Percentiles rank a stretch among this genome's conserved stretches.
phyloP scores from a whole-genome alignment of 2,888 invertebrate species.

The Cylindroiulus punctatus region DNA sequence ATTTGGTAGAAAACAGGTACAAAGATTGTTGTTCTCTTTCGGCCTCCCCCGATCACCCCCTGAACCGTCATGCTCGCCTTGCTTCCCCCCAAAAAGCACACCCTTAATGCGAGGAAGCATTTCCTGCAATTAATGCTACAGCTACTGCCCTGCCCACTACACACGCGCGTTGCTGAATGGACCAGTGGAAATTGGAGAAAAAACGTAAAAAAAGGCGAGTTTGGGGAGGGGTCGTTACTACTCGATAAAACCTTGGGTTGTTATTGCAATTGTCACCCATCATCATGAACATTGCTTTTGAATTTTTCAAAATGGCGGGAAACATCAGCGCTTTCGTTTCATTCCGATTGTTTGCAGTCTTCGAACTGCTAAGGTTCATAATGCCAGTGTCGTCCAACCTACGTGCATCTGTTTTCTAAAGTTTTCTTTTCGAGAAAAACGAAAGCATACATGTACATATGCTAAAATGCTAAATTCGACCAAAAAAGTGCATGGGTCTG shows the following conservation, averaged over 20 bases:
- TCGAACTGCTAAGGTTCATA: too few species aligned
- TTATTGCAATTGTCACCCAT: background rate
- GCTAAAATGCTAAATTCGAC: too few species aligned
- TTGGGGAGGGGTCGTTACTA: conserved; percentile 12
- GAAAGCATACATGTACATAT: too few species aligned
- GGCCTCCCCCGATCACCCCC: conserved; percentile 27
- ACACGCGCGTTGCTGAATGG: background rate
- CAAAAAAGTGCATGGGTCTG: too few species aligned
- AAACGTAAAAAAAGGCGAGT: background rate
- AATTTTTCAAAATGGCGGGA: too few species aligned
- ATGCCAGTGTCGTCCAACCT: too few species aligned
- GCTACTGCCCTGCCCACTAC: background rate
- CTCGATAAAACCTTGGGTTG: background rate
- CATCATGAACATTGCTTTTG: too few species aligned
- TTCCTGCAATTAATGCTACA: conserved; percentile 54
- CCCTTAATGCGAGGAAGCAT: conserved; percentile 53
- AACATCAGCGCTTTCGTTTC: too few species aligned
- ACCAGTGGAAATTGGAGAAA: background rate
- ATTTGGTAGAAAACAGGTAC: conserved; percentile 12
- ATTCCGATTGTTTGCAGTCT: too few species aligned
- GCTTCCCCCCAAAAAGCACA: conserved; percentile 48
- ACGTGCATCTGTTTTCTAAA: too few species aligned
- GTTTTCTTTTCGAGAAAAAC: too few species aligned
- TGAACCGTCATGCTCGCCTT: conserved; percentile 53
- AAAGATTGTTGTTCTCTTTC: conserved; percentile 35